A percentile compares a stretch with the other conserved stretches of the same genome.
Conservation (phyloP, 2,888 invertebrate species). For the Dynastes maya region DNA sequence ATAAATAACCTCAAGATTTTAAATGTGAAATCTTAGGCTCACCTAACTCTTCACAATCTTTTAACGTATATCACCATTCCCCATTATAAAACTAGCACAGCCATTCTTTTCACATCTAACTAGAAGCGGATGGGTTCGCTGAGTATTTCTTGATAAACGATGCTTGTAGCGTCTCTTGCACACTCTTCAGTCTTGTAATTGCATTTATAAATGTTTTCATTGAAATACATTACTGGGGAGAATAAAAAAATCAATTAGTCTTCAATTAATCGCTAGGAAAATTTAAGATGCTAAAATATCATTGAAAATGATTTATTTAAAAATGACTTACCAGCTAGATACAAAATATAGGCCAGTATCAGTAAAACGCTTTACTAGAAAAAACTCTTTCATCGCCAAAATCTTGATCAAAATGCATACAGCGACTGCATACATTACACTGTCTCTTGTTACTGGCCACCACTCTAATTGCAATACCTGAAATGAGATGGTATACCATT, state of each 20-base stretch:
- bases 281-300: too few species aligned
- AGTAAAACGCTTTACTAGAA: conserved; percentile 84
- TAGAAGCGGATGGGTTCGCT: conserved; percentile 70
- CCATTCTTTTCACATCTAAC: conserved; percentile 52
- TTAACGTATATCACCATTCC: conserved; percentile 66
- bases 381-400: conserved; percentile 81
- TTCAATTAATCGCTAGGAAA: too few species aligned
- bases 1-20: conserved; percentile 7
- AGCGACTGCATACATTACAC: conserved; percentile 81
- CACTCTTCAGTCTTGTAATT: conserved; percentile 70
- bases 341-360: conserved; percentile 80
- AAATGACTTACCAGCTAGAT: conserved; percentile 77
- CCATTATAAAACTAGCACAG: conserved; percentile 55
- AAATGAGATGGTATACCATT: conserved; percentile 35
- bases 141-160: conserved; percentile 74
- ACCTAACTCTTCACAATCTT: conserved; percentile 69
- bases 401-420: conserved; percentile 80
- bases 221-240: conserved; percentile 80
- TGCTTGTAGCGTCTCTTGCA: conserved; percentile 67
- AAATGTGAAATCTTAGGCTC: conserved; percentile 47
- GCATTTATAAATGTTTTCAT: conserved; percentile 74
- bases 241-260: background rate
- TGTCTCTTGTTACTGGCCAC: conserved; percentile 86
- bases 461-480: conserved; percentile 81
- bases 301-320: background rate